phyloP scores from a whole-genome alignment of 2,797 vertebrate species.

The Hippopotamyrus pictus region DNA sequence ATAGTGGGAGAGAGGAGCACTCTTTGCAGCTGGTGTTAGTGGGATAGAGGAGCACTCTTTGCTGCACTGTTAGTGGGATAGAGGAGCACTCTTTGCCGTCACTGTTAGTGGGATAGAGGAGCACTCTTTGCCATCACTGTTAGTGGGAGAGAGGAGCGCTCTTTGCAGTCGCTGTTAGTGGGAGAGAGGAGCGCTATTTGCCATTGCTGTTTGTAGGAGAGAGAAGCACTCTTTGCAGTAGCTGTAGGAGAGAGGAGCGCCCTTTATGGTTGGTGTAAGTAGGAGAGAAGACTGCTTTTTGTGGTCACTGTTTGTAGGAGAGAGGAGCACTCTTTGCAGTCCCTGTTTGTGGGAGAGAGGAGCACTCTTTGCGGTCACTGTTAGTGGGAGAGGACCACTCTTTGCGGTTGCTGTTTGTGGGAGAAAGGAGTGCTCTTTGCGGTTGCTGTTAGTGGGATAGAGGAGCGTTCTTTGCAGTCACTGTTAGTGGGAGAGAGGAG shows the following conservation, averaged over 20 bases:
- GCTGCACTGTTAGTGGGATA: not conserved
- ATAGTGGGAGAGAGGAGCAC: conserved; percentile 26
- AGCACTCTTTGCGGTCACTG: not conserved
- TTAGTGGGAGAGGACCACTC: not conserved
- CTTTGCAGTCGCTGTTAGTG: conserved; percentile 9
- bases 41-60: not conserved
- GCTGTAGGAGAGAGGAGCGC: no score
- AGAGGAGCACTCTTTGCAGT: no score
- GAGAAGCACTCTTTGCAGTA: no score
- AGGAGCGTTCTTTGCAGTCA: conserved; percentile 22
- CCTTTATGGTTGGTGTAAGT: no score
- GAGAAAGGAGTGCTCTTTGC: not conserved
- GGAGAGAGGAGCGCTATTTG: not conserved
- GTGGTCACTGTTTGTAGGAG: no score
- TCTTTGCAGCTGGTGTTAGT: not conserved
- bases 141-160: not conserved
- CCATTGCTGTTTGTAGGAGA: not conserved
- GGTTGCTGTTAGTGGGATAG: not conserved
- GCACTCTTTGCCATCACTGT: no score
- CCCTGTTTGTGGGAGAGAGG: no score
- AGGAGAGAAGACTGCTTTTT: no score
- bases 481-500: conserved; percentile 28
- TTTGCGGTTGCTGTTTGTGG: conserved; percentile 34
- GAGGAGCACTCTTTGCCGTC: not conserved
- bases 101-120: not conserved